Conservation (phyloP, 64 coral and sea anemone genomes). For the Stichodactyla helianthus region DNA sequence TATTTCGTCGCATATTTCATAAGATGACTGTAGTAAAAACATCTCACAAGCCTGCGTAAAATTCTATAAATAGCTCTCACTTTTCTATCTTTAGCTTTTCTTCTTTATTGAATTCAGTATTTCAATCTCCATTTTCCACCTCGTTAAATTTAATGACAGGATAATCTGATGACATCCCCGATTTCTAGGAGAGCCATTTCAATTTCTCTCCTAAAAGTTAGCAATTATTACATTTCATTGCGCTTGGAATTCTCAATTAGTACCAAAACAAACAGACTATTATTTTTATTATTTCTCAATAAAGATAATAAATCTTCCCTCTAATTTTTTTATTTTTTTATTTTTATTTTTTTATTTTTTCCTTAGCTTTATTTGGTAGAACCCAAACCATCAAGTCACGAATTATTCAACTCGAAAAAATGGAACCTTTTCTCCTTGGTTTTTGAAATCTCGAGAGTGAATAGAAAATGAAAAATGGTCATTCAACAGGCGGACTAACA, state of each 20-base stretch:
- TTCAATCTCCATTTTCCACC: too few relatives aligned
- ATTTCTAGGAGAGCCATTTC: background rate
- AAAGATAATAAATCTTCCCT: background rate
- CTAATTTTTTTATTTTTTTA: too few relatives aligned
- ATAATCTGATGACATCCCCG: too few relatives aligned
- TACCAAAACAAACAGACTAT: background rate
- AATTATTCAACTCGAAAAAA: background rate
- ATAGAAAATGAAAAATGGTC: background rate
- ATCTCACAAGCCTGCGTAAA: too few relatives aligned
- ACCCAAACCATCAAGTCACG: background rate
- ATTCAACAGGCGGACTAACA: background rate
- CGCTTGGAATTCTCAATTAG: constrained; percentile 2
- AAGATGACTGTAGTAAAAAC: too few relatives aligned
- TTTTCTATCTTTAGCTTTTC: too few relatives aligned
- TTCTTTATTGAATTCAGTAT: too few relatives aligned
- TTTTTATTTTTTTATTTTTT: too few relatives aligned
- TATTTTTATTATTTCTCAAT: background rate
- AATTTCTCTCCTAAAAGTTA: background rate
- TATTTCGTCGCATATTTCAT: too few relatives aligned
- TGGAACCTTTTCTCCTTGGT: background rate
- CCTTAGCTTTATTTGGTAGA: background rate
- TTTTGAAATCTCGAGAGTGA: background rate
- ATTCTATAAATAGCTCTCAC: too few relatives aligned
- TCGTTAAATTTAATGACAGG: too few relatives aligned
- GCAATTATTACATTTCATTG: background rate